Evolutionary conservation across 2,888 invertebrate genomes (phyloP).

Genomic region (Hemaris fuciformis): DNA sequence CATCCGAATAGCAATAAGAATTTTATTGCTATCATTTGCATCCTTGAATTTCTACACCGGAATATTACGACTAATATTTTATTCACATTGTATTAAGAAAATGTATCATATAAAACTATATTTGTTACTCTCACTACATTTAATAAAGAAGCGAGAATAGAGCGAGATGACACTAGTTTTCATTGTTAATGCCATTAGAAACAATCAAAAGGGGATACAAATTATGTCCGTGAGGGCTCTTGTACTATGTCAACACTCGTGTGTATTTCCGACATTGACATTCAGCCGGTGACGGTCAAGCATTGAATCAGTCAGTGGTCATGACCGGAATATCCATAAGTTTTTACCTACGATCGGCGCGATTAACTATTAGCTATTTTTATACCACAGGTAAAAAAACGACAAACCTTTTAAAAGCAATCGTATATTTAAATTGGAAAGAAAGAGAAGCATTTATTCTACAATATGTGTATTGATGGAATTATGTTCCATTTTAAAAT

Average conservation of each 20-base stretch:
- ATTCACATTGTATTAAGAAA: no score
- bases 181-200: not conserved
- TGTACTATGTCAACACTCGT: not conserved
- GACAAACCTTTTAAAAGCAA: not conserved
- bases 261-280: constrained; percentile 4
- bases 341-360: not conserved
- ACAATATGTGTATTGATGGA: no score
- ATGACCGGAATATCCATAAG: constrained; percentile 6
- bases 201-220: not conserved
- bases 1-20: no score
- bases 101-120: not conserved
- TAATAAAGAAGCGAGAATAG: no score
- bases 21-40: no score
- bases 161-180: not conserved
- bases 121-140: not conserved
- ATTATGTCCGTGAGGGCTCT: not conserved
- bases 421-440: no score
- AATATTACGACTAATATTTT: no score
- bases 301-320: constrained; percentile 2
- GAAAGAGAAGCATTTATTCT: no score
- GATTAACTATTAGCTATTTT: not conserved
- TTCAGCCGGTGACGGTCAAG: not conserved
- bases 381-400: not conserved
- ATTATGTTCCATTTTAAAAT: no score
- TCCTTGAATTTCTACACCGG: no score